These are phyloP conservation scores for Fopius arisanus DNA, from an alignment of 1,140 invertebrate species.

Conservation along the genomic window DNA sequence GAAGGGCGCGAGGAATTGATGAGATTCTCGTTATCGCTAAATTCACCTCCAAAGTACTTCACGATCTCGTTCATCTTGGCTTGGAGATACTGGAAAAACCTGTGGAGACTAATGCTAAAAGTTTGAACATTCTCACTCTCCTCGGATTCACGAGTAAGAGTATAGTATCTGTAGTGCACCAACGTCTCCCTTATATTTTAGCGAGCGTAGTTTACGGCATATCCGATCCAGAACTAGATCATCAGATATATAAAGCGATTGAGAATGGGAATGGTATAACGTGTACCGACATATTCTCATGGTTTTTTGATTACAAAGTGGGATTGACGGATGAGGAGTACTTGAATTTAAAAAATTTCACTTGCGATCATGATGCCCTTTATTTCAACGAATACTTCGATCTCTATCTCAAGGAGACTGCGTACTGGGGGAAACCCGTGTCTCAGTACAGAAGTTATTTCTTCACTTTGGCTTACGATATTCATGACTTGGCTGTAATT, in stretches of 20 bases:
- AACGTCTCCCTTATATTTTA: constrained; percentile 46
- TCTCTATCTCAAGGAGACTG: constrained; percentile 39
- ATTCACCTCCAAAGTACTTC: constrained; percentile 43
- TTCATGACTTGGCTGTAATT: constrained; percentile 39
- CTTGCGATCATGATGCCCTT: constrained; percentile 46
- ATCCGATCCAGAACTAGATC: constrained; percentile 42
- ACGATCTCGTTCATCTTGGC: constrained; percentile 40
- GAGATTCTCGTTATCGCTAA: constrained; percentile 48
- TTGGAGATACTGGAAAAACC: constrained; percentile 33
- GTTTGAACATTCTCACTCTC: constrained; percentile 44
- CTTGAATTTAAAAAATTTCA: constrained; percentile 50
- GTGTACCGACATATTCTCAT: constrained; percentile 47
- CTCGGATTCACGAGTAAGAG: constrained; percentile 50
- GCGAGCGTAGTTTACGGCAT: constrained; percentile 51
- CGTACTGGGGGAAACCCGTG: constrained; percentile 42
- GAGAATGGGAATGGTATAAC: constrained; percentile 26
- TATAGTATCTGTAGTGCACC: constrained; percentile 43
- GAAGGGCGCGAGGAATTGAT: constrained; percentile 34
- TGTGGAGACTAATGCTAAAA: constrained; percentile 15
- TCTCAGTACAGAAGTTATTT: constrained; percentile 41
- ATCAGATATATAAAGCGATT: constrained; percentile 13
- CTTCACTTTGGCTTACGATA: constrained; percentile 33
- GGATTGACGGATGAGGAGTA: constrained; percentile 47
- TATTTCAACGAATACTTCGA: constrained; percentile 52
- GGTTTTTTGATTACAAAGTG: constrained; percentile 41